Base-by-base conservation (phyloP, 1,140 invertebrate species). In the Battus philenor region DNA sequence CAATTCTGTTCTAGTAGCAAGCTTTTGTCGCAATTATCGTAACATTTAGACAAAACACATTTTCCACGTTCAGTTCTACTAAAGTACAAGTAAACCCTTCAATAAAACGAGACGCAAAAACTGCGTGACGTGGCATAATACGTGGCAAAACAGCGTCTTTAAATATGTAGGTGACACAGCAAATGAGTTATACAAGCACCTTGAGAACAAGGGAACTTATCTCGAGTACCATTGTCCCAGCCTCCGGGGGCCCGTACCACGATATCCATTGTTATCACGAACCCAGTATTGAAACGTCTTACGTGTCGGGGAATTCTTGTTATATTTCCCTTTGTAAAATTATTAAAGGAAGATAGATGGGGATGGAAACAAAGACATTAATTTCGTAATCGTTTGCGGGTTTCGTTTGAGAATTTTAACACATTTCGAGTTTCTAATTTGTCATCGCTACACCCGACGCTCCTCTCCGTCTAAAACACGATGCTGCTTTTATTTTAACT, bases 161-260 rank as follows among this genome's bases (percentile, higher is more conserved):
- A 41, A 30, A 45, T 45, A 53, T 44, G 47, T 47, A 39, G 44
- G 46, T 52, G 52, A 59, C 49, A 59, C 38, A 34, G 31, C 36
- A 36, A 44, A 47, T 18, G 32, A 27, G 33, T 53, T 62, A 55
- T 43, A 47, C 53, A 62, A 62, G 41, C 20, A 29, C 31, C 43
- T 27, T 44, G 51, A 27, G 46, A 54, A 49, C 33, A 24, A 33
- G 44, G 15, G 22, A 29, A 27, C 24, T 29, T 41, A 41, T 27
- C 38, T 41, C 26, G 24, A 41, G 38, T 15, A 10, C 38, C 24
- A 41, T 41, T 41, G 38, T 29, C 12, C 27, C 24, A 7, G 38
- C 12, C 32, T 34, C 32, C 32, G 16, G 32, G 16, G 32, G 31
- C 33, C 33, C 36, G 31, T 41, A 9, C 12, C 38, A 27, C 38